phyloP scores from a whole-genome alignment of 92 coral and sea anemone genomes.

The Epizoanthus scotinus region DNA sequence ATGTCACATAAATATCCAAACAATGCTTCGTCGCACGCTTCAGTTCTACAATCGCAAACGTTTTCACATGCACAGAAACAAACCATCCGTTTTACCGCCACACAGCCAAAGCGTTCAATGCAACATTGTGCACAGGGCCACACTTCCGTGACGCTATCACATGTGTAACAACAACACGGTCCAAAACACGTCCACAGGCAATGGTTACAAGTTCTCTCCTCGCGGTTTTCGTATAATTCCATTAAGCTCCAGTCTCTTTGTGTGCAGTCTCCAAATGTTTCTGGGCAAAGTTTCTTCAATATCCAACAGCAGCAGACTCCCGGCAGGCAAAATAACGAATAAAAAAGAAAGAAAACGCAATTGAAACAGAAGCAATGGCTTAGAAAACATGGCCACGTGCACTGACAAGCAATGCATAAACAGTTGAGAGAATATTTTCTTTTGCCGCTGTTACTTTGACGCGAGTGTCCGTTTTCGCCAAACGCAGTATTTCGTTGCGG shows the following conservation, averaged over 20 bases:
- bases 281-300: constrained; percentile 68
- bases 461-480: constrained; percentile 1
- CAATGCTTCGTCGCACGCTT: constrained; percentile 65
- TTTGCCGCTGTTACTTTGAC: constrained; percentile 1
- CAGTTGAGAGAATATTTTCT: constrained; percentile 56
- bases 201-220: constrained; percentile 34
- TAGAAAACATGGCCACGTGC: constrained; percentile 51
- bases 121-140: constrained; percentile 67
- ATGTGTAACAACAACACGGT: constrained; percentile 72
- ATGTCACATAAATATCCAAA: constrained; percentile 79
- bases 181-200: constrained; percentile 66
- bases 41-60: constrained; percentile 36
- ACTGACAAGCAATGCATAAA: constrained; percentile 73
- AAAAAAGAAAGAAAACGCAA: constrained; percentile 55
- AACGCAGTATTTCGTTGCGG: not conserved
- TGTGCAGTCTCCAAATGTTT: constrained; percentile 67
- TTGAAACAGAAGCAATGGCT: constrained; percentile 75
- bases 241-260: constrained; percentile 52
- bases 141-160: constrained; percentile 67
- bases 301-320: constrained; percentile 59
- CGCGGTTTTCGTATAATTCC: constrained; percentile 62
- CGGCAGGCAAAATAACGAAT: constrained; percentile 59
- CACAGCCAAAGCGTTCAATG: constrained; percentile 37
- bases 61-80: constrained; percentile 64
- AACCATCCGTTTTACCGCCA: constrained; percentile 60